phyloP scores from a whole-genome alignment of 2,888 invertebrate genomes.

The Drosophila nr. perissopoda region DNA sequence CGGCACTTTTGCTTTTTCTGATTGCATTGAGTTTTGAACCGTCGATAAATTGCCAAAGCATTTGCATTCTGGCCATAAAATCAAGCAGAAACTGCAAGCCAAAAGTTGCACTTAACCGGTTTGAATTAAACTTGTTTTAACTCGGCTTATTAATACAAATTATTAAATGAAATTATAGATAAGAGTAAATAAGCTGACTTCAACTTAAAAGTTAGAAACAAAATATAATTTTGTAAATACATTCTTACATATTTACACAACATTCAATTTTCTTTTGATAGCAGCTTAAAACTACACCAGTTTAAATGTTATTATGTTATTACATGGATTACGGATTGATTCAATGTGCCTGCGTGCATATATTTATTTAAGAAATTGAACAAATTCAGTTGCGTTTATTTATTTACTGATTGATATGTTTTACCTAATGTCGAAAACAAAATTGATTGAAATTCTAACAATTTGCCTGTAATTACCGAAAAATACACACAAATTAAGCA shows the following conservation, averaged over 20 bases:
- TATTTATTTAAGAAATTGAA: constrained; percentile 2
- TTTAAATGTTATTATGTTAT: not conserved
- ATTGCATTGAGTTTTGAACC: constrained; percentile 77
- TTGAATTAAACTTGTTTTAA: not conserved
- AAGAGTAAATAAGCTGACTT: not conserved
- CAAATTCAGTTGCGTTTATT: not conserved
- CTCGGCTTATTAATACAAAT: not conserved
- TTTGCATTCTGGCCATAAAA: constrained; percentile 57
- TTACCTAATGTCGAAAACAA: not conserved
- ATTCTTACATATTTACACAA: not conserved
- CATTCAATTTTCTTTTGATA: not conserved
- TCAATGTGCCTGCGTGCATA: not conserved
- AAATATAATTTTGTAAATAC: not conserved
- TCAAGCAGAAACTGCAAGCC: constrained; percentile 5
- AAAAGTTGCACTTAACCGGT: constrained; percentile 9
- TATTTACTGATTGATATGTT: not conserved
- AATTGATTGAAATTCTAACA: not conserved
- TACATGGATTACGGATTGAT: not conserved
- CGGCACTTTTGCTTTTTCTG: constrained; percentile 56
- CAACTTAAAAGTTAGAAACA: not conserved
- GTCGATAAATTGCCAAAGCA: constrained; percentile 67
- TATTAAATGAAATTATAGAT: not conserved
- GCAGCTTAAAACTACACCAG: not conserved
- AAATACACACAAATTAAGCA: not conserved
- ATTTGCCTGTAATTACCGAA: not conserved